Evolutionary conservation across 2,888 invertebrate species (phyloP).

Genomic region (Nomada goodeniana): DNA sequence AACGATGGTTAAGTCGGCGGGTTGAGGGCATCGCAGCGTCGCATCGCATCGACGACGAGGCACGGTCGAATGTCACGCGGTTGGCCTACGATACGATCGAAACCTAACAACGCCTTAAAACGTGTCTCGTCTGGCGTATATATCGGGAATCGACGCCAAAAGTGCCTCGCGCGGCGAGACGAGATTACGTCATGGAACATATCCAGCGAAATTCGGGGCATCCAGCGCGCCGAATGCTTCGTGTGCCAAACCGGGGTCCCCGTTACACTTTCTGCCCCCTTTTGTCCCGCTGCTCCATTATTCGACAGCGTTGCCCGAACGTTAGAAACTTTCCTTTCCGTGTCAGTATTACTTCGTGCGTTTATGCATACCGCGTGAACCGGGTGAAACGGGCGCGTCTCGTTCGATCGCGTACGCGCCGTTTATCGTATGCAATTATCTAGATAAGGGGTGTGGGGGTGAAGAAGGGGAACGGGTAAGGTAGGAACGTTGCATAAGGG

Average conservation of each 20-base stretch:
- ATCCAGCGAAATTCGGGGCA: too few relatives aligned
- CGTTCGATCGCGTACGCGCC: not conserved
- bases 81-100: slow-evolving; percentile 40
- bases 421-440: slow-evolving; percentile 33
- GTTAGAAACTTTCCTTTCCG: slow-evolving; percentile 36
- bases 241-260: not conserved
- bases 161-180: not conserved
- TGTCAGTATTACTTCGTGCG: slow-evolving; percentile 58
- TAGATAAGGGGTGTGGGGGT: not conserved
- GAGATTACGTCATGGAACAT: slow-evolving; percentile 23
- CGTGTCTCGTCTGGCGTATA: slow-evolving; percentile 35
- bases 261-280: not conserved
- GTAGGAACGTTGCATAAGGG: slow-evolving; percentile 38
- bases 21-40: slow-evolving; percentile 1
- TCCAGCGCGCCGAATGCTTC: slow-evolving; percentile 27
- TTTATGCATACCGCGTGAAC: slow-evolving; percentile 38
- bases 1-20: not conserved
- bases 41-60: slow-evolving; percentile 17
- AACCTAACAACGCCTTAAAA: slow-evolving; percentile 21
- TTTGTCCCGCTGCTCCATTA: not conserved
- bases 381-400: not conserved
- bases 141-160: slow-evolving; percentile 28
- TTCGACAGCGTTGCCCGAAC: not conserved
- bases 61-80: slow-evolving; percentile 56
- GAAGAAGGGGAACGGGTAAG: not conserved